Percentiles rank a stretch among this genome's conserved stretches.
Conservation (phyloP, 2,888 invertebrate species). For the Lycophotia porphyrea region DNA sequence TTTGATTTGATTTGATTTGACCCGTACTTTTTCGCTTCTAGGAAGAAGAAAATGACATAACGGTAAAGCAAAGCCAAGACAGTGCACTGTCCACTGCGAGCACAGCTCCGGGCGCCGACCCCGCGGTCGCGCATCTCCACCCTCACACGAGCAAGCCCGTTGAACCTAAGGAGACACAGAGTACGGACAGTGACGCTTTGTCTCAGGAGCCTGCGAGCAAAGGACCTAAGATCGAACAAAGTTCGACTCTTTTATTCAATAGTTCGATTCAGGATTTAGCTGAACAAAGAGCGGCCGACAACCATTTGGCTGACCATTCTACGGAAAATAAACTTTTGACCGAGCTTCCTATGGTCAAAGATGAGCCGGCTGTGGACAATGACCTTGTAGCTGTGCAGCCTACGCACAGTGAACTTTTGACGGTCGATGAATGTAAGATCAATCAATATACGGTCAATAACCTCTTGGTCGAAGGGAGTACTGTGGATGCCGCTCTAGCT, state of each 20-base stretch:
- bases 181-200: not conserved
- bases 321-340: not conserved
- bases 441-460: not conserved
- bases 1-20: too few species aligned
- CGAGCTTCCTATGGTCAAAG: not conserved
- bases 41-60: conserved; percentile 6
- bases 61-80: not conserved
- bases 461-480: not conserved
- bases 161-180: not conserved
- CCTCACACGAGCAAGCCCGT: not conserved
- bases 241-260: too few species aligned
- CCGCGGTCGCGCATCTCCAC: not conserved
- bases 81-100: not conserved
- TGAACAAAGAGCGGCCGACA: not conserved
- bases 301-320: not conserved
- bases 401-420: not conserved
- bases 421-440: not conserved
- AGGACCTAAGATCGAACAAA: not conserved
- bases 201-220: not conserved
- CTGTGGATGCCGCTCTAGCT: too few species aligned
- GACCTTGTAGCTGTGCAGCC: not conserved
- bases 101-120: not conserved
- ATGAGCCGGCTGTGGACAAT: not conserved
- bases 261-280: conserved; percentile 1
- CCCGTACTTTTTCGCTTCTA: conserved; percentile 13